Evolutionary conservation across 2,113 vertebrate genomes (phyloP).

Genomic region (Pseudolaguvia tuberculata): DNA sequence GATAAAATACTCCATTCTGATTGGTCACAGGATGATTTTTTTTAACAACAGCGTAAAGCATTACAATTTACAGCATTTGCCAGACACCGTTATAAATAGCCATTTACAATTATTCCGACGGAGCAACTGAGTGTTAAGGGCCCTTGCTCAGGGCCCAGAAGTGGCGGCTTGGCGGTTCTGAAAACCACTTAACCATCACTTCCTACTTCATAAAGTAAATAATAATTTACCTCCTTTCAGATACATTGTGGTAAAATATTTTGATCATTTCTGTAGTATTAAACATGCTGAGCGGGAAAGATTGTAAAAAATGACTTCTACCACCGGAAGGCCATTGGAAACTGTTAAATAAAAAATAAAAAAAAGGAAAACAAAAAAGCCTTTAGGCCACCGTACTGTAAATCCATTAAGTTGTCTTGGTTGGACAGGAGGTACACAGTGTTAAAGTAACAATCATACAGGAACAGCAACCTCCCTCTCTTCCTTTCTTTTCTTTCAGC

Average conservation of each 20-base stretch:
- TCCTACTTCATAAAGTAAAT: no score
- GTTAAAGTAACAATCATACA: conserved; percentile 1
- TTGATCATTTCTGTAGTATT: neutral
- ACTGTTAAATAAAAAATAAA: conserved; percentile 2
- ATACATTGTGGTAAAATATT: neutral
- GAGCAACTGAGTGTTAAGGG: no score
- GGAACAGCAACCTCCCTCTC: neutral
- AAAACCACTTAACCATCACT: no score
- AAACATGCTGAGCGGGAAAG: neutral
- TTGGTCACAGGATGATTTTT: neutral
- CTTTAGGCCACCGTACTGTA: neutral
- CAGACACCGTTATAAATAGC: no score
- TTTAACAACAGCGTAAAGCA: no score
- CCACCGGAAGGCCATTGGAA: conserved; percentile 56
- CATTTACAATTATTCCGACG: no score
- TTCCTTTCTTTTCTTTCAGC: neutral
- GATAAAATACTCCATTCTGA: neutral
- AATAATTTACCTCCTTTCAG: no score
- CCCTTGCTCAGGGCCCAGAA: no score
- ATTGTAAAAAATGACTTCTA: conserved; percentile 26
- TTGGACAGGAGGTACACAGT: neutral
- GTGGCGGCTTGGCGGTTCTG: no score
- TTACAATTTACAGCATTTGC: no score
- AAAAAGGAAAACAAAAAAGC: neutral
- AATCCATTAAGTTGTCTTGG: conserved; percentile 1